Conservation (phyloP, 1,140 invertebrate species). For the Bombus soroeensis region DNA sequence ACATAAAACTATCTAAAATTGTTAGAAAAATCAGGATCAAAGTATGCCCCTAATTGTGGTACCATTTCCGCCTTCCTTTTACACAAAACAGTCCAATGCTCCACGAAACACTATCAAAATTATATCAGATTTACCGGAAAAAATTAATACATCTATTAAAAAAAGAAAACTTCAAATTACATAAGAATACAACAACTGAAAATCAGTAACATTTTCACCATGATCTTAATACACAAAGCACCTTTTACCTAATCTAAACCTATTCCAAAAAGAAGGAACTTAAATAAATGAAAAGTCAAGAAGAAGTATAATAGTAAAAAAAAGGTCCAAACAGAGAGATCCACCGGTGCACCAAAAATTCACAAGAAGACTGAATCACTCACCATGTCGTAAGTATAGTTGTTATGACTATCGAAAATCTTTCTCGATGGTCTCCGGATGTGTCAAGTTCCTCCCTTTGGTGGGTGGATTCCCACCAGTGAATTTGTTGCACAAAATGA, state of each 20-base stretch:
- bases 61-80: too few relatives aligned
- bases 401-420: background rate
- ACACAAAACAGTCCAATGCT: too few relatives aligned
- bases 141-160: background rate
- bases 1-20: too few relatives aligned
- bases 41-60: too few relatives aligned
- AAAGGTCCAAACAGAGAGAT: background rate
- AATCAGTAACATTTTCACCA: background rate
- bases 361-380: constrained; percentile 25
- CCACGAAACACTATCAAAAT: too few relatives aligned
- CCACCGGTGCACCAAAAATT: background rate
- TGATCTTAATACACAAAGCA: background rate
- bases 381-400: constrained; percentile 45
- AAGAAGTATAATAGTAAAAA: background rate
- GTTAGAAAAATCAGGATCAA: too few relatives aligned
- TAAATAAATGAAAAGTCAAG: background rate
- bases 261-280: background rate
- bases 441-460: background rate
- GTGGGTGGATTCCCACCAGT: background rate
- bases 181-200: background rate
- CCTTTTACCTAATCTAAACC: background rate
- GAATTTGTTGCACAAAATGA: background rate
- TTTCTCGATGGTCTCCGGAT: background rate
- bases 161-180: background rate
- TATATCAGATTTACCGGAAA: too few relatives aligned